phyloP scores from a whole-genome alignment of 2,113 vertebrate genomes.

The Cyphomyrus plagiostoma region DNA sequence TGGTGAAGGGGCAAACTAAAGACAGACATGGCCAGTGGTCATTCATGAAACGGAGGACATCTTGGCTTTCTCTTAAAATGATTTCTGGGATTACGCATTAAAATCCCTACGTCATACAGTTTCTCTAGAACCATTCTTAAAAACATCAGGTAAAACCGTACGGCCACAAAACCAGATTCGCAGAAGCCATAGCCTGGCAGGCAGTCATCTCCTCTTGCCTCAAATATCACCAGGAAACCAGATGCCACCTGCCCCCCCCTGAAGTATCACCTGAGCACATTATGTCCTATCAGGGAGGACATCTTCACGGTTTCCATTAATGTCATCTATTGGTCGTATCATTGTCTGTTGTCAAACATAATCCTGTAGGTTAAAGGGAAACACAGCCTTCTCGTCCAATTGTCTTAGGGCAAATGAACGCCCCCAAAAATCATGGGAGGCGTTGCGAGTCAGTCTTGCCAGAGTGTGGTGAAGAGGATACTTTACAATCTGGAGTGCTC shows the following conservation, averaged over 20 bases:
- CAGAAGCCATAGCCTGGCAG: not conserved
- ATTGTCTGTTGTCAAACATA: not conserved
- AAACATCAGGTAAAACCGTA: not conserved
- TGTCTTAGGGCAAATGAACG: not conserved
- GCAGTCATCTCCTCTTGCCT: conserved; percentile 37
- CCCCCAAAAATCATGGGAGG: not conserved
- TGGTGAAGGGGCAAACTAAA: not conserved
- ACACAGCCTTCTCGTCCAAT: not conserved
- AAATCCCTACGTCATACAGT: not conserved
- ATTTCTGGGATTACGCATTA: not conserved
- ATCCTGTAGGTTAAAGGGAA: not conserved
- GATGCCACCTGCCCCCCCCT: conserved; percentile 10
- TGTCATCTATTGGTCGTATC: not conserved
- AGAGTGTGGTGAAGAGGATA: not conserved
- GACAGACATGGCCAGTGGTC: not conserved
- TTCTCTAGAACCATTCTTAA: not conserved
- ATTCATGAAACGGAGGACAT: not conserved
- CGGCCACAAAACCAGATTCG: not conserved
- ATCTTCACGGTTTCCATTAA: not conserved
- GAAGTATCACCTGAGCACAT: not conserved
- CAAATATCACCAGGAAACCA: conserved; percentile 38
- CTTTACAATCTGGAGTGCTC: not conserved
- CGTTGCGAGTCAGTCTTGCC: not conserved
- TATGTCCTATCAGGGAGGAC: not conserved
- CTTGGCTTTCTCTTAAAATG: not conserved